phyloP scores from a whole-genome alignment of 2,888 invertebrate species.

The Camponotus fellah region DNA sequence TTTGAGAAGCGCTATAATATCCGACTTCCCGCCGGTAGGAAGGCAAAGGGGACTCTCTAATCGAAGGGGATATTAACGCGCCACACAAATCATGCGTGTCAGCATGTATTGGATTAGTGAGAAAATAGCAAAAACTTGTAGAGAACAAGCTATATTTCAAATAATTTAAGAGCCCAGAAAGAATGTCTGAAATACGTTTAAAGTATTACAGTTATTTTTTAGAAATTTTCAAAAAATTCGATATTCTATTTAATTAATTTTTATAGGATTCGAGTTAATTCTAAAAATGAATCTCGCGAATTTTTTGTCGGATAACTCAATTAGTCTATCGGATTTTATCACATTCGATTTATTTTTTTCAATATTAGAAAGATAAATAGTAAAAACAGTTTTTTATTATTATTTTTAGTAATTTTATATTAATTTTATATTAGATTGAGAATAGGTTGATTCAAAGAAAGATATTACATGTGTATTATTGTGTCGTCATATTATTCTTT shows the following conservation, averaged over 20 bases:
- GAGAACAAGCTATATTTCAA: background rate
- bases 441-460: background rate
- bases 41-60: conserved; percentile 3
- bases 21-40: conserved; percentile 11
- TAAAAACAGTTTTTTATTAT: background rate
- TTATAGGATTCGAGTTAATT: background rate
- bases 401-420: too few species aligned
- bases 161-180: background rate
- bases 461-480: background rate
- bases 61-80: conserved; percentile 33
- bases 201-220: background rate
- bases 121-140: conserved; percentile 16
- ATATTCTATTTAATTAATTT: conserved; percentile 6
- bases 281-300: background rate
- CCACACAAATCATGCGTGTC: conserved; percentile 11
- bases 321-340: background rate
- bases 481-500: background rate
- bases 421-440: too few species aligned
- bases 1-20: conserved; percentile 44
- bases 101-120: conserved; percentile 6
- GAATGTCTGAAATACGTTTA: background rate
- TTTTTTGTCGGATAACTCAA: background rate
- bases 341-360: conserved; percentile 3
- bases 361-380: background rate
- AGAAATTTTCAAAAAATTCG: background rate